phyloP scores from a whole-genome alignment of 1,140 invertebrate species.

The Arion vulgaris region DNA sequence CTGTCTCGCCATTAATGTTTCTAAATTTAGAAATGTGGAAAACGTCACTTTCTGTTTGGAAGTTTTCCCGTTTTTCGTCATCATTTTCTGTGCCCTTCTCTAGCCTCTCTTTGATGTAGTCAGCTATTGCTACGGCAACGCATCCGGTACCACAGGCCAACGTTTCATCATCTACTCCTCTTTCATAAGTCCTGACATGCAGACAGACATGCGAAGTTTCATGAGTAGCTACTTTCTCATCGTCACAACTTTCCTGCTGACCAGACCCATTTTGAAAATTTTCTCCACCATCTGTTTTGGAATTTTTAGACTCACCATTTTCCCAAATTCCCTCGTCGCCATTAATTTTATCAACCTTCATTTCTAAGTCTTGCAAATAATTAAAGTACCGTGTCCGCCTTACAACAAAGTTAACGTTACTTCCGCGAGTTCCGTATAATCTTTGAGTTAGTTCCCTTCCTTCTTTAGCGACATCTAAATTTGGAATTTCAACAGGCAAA shows the following conservation, averaged over 20 bases:
- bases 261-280: background rate
- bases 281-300: background rate
- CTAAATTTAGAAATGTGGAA: background rate
- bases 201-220: background rate
- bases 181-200: slow-evolving; percentile 45
- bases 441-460: slow-evolving; percentile 38
- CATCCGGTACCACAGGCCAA: slow-evolving; percentile 50
- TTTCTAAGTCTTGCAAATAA: too few species aligned
- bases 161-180: slow-evolving; percentile 54
- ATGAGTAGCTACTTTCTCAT: background rate
- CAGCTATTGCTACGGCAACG: slow-evolving; percentile 41
- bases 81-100: background rate
- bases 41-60: background rate
- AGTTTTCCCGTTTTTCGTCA: background rate
- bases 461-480: slow-evolving; percentile 22
- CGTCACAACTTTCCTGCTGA: background rate
- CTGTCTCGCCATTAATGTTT: background rate
- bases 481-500: slow-evolving; percentile 16
- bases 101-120: slow-evolving; percentile 8
- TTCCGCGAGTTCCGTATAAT: slow-evolving; percentile 19
- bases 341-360: too few species aligned
- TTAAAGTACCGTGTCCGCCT: background rate
- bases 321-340: too few species aligned
- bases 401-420: slow-evolving; percentile 46
- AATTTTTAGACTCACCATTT: background rate